A percentile compares a stretch with the other conserved stretches of the same genome.
phyloP scores from a whole-genome alignment of 2,888 invertebrate genomes.

The Gymnoscelis rufifasciata region DNA sequence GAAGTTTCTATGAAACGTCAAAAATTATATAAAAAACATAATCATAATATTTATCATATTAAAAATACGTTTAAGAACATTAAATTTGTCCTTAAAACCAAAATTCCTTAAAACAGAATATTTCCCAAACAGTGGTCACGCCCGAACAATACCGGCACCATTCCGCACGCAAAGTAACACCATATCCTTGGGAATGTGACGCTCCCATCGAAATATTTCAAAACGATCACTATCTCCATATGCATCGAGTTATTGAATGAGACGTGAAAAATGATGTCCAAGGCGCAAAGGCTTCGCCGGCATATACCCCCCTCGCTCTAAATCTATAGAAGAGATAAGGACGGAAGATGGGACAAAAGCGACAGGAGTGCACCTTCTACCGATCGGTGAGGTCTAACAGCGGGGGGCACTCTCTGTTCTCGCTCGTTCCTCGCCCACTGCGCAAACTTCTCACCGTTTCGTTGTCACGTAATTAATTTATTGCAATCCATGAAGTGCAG shows the following conservation, averaged over 20 bases:
- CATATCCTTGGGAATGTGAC: slow-evolving; percentile 76
- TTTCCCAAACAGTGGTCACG: no score
- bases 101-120: no score
- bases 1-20: no score
- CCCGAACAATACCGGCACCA: slow-evolving; percentile 38
- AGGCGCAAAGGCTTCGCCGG: slow-evolving; percentile 68
- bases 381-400: slow-evolving; percentile 64
- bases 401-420: slow-evolving; percentile 52
- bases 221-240: slow-evolving; percentile 76
- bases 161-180: slow-evolving; percentile 77
- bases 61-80: no score
- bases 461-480: slow-evolving; percentile 77
- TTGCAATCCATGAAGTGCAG: slow-evolving; percentile 57
- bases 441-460: slow-evolving; percentile 62
- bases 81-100: no score
- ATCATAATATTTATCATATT: no score
- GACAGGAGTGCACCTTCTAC: slow-evolving; percentile 52
- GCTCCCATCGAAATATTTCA: slow-evolving; percentile 74
- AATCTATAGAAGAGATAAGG: slow-evolving; percentile 33
- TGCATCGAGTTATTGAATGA: slow-evolving; percentile 77
- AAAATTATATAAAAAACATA: no score
- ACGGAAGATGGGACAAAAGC: slow-evolving; percentile 67
- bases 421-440: slow-evolving; percentile 54
- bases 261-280: slow-evolving; percentile 78
- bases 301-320: slow-evolving; percentile 47